phyloP scores from a whole-genome alignment of 2,888 invertebrate species.

The Toxonevra muliebris region DNA sequence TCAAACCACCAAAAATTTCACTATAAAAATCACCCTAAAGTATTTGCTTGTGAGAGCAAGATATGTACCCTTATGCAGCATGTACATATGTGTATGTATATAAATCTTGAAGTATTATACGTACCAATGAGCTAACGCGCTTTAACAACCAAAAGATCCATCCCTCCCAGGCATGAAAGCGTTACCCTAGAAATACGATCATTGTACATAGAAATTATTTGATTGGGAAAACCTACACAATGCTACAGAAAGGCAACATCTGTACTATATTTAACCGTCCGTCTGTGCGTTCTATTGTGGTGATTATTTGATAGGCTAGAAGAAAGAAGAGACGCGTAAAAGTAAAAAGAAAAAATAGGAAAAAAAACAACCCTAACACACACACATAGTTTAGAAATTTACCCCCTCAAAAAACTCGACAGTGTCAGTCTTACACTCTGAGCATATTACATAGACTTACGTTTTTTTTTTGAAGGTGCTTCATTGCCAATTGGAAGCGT shows the following conservation, averaged over 20 bases:
- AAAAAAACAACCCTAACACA: neutral
- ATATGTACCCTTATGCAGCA: slow-evolving; percentile 8
- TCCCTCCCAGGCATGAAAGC: no score
- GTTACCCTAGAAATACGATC: no score
- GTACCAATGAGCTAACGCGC: slow-evolving; percentile 9
- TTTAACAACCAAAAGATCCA: neutral
- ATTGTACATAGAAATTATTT: no score
- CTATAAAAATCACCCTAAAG: slow-evolving; percentile 19
- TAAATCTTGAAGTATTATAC: neutral
- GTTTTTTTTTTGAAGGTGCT: no score
- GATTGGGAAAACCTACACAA: no score
- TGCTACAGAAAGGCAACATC: no score
- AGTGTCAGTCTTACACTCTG: no score
- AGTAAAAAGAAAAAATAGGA: neutral
- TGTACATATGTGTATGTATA: neutral
- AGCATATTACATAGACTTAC: no score
- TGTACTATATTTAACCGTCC: no score
- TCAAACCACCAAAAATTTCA: neutral
- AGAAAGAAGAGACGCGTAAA: neutral
- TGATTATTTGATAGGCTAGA: slow-evolving; percentile 26
- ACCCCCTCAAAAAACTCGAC: no score
- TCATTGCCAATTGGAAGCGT: no score
- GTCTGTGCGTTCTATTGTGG: neutral
- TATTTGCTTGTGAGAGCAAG: neutral
- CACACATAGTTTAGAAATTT: neutral